Conservation (phyloP, 2,113 vertebrate genomes). For the Macaca mulatta region DNA sequence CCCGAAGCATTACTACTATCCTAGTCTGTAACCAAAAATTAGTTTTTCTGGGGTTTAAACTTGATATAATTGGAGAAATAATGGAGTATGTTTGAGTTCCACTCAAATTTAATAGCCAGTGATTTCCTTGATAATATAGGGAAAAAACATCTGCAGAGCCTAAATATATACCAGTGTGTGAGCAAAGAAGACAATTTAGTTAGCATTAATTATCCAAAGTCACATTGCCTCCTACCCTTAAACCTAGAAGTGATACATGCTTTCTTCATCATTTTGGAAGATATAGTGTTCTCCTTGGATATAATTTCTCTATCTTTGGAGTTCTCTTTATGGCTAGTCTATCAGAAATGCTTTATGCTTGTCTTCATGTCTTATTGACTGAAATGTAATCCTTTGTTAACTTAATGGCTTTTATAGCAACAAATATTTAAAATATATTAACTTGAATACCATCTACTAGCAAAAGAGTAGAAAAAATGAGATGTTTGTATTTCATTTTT, state of each 20-base stretch:
- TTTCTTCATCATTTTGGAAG: constrained; percentile 9
- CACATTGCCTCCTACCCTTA: background rate
- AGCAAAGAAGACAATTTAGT: background rate
- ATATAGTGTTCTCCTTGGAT: background rate
- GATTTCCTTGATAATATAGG: background rate
- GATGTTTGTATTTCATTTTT: background rate
- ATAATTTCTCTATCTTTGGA: background rate
- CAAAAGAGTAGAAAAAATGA: background rate
- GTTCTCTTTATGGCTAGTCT: background rate
- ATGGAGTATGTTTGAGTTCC: background rate
- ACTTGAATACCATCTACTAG: background rate
- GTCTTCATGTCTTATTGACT: background rate
- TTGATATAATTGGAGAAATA: background rate
- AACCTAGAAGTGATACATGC: background rate
- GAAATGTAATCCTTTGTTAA: background rate
- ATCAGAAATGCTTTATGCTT: background rate
- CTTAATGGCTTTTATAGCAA: background rate
- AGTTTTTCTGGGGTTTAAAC: background rate
- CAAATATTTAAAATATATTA: background rate
- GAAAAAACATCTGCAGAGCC: background rate
- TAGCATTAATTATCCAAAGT: background rate
- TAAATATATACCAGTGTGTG: background rate
- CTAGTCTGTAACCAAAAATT: background rate
- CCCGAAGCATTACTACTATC: fast-evolving
- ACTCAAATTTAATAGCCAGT: background rate